A percentile compares a stretch with the other conserved stretches of the same genome.
phyloP scores from a whole-genome alignment of 2,113 vertebrate species.

The Diadophis punctatus region DNA sequence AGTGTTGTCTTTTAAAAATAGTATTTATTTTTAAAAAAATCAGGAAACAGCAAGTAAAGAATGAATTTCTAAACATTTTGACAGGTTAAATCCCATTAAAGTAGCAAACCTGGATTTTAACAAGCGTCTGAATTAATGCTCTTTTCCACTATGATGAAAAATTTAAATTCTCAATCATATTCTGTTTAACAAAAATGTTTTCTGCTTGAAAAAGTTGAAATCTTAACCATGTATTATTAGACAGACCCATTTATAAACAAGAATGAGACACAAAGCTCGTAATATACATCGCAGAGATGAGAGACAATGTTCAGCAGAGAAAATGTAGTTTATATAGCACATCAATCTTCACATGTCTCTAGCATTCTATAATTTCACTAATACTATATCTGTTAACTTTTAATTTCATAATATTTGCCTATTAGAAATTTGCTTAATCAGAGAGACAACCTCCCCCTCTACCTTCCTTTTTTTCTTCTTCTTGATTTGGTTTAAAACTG shows the following conservation, averaged over 20 bases:
- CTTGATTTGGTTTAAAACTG: background rate
- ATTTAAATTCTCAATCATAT: conserved; percentile 17
- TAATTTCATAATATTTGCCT: conserved; percentile 40
- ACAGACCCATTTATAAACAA: conserved; percentile 33
- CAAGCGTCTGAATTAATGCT: conserved; percentile 20
- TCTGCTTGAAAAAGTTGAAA: conserved; percentile 17
- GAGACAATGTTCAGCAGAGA: conserved; percentile 19
- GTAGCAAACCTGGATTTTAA: conserved; percentile 18
- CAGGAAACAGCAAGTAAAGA: background rate
- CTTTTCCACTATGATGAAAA: conserved; percentile 22
- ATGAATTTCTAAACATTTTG: conserved; percentile 22
- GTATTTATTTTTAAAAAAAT: background rate
- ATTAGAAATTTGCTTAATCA: conserved; percentile 40
- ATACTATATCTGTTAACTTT: conserved; percentile 30
- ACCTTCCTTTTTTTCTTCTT: background rate
- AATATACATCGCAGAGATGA: conserved; percentile 34
- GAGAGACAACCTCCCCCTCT: background rate
- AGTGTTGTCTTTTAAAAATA: background rate
- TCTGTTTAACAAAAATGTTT: conserved; percentile 25
- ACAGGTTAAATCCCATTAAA: background rate
- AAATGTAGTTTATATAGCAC: conserved; percentile 15
- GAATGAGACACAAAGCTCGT: conserved; percentile 14
- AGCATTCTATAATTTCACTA: background rate
- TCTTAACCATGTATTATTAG: conserved; percentile 18
- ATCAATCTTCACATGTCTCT: background rate